A percentile compares a stretch with the other conserved stretches of the same genome.
These are phyloP conservation scores for Lordiphosa clarofinis DNA, from an alignment of 1,140 invertebrate genomes.

Conservation along the genomic window DNA sequence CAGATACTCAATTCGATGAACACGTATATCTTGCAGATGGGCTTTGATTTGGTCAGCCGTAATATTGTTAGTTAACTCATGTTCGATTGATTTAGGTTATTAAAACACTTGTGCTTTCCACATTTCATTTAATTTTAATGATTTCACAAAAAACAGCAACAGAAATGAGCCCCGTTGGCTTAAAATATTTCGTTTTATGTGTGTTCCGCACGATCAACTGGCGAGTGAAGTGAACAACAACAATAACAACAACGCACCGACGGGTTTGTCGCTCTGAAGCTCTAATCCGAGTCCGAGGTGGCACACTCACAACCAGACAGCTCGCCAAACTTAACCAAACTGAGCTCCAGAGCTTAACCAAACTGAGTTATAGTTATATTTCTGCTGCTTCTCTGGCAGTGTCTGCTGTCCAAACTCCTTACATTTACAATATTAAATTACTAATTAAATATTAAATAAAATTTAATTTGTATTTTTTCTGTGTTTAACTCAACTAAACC, in stretches of 20 bases:
- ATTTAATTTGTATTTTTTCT: too few relatives aligned
- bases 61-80: neutral
- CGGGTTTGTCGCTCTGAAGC: conserved; percentile 37
- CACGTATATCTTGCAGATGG: conserved; percentile 32
- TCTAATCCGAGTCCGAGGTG: conserved; percentile 31
- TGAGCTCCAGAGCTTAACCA: conserved; percentile 61
- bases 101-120: conserved; percentile 39
- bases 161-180: conserved; percentile 13
- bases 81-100: conserved; percentile 6
- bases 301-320: conserved; percentile 45
- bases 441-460: too few relatives aligned
- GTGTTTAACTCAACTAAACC: too few relatives aligned
- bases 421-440: too few relatives aligned
- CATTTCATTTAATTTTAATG: conserved; percentile 38
- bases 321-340: conserved; percentile 62
- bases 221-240: conserved; percentile 21
- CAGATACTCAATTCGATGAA: conserved; percentile 22
- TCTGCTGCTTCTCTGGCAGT: too few relatives aligned
- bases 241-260: conserved; percentile 30
- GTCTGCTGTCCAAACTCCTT: too few relatives aligned
- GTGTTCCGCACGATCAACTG: conserved; percentile 52
- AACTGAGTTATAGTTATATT: too few relatives aligned
- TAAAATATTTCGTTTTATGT: conserved; percentile 5
- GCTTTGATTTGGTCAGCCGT: conserved; percentile 1
- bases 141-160: conserved; percentile 33